Base-by-base conservation (phyloP, 2,888 invertebrate species). In the Nephrotoma flavescens region DNA sequence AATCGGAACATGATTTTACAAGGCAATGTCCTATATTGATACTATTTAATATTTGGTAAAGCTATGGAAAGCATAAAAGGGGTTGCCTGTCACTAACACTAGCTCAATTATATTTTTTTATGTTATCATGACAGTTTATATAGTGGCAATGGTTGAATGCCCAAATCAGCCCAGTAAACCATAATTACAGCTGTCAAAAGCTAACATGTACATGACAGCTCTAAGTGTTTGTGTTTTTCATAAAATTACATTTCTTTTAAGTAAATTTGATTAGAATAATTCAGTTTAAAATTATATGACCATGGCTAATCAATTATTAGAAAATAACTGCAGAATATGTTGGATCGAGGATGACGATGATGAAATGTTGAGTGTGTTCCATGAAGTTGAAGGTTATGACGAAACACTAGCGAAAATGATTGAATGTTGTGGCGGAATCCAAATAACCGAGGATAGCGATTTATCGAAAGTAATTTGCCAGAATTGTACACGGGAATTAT, bases 391-490 rank as follows among this genome's bases (percentile, higher is more conserved):
- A 41, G 90, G 90, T 4, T 89, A 90, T 2, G 89, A 90, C 85
- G 88, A 89, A 15, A 89, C 90, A 86, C 86, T 91, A 1, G 88
- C 89, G 42, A 89, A 89, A 0, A 87, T 91, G 11, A 88, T 91
- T 2, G 89, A 90, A 86, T 88, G 88, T 6, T 90, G 90, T 88
- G 90, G 89, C 19, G 89, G 89, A 42, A 88, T 91, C 0, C 89
- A 88, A 90, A 89, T 90, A 0, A 88, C 89, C 12, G 88, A 87
- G 11, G 85, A 57, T 0, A 90, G 91, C 88, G 86, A 42, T n/a
- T 89, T 89, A 85, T 90, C 91, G 0, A 90, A 91, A 87, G 90
- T 89, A 45, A 88, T 91, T 41, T 91, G 91, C 71, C 89, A 90
- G 42, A 89, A 90, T 44, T 91, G 92, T 83, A 90, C 91, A 0